Percentiles rank a stretch among this genome's conserved stretches.
phyloP scores from a whole-genome alignment of 2,797 vertebrate species.

The Hydrophis major region DNA sequence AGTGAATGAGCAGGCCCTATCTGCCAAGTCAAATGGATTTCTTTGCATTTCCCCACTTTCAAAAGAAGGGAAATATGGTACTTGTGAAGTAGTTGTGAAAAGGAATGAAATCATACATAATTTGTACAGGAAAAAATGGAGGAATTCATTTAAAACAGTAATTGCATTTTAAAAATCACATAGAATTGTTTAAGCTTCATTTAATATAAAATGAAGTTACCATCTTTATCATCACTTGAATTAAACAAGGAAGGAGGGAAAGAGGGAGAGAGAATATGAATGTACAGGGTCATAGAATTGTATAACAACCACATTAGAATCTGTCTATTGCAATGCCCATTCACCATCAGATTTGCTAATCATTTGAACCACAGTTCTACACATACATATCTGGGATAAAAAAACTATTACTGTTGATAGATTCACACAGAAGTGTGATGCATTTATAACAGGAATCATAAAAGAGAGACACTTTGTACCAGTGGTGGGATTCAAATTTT shows the following conservation, averaged over 20 bases:
- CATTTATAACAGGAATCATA: background rate
- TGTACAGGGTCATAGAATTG: background rate
- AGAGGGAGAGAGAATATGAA: background rate
- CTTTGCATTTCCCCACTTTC: background rate
- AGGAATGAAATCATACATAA: background rate
- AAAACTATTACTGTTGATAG: background rate
- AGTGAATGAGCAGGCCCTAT: background rate
- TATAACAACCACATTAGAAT: background rate
- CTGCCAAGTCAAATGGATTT: background rate
- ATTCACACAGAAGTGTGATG: background rate
- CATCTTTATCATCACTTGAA: slow-evolving; percentile 5
- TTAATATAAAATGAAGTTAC: background rate
- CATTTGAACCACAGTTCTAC: background rate
- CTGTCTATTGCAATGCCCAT: background rate
- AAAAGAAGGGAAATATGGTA: background rate
- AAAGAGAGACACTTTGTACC: background rate
- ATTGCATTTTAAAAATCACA: background rate
- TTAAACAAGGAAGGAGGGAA: background rate
- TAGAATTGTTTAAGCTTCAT: background rate
- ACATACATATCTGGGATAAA: background rate
- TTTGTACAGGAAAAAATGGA: background rate
- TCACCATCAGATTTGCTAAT: background rate
- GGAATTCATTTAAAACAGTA: background rate
- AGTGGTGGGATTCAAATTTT: too few relatives aligned
- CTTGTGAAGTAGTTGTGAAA: background rate